Conservation (phyloP, 1,140 invertebrate genomes). For the Zaprionus vittiger region DNA sequence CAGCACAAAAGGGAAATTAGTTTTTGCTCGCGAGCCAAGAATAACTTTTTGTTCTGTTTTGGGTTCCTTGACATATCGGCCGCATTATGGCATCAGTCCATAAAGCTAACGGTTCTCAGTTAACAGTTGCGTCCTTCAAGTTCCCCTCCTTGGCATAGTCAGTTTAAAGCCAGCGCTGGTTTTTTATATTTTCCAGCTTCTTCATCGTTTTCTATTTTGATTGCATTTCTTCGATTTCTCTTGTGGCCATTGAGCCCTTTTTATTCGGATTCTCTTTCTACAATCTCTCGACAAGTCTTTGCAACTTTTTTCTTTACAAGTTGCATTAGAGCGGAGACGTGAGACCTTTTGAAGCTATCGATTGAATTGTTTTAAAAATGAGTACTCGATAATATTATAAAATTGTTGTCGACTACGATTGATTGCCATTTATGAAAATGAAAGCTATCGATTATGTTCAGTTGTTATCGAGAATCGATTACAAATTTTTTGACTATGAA, state of each 20-base stretch:
- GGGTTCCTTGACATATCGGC: conserved; percentile 1
- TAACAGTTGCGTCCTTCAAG: background rate
- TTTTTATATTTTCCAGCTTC: background rate
- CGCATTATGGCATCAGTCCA: conserved; percentile 8
- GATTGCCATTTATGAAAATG: no score
- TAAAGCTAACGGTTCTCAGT: background rate
- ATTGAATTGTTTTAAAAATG: background rate
- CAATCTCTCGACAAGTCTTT: background rate
- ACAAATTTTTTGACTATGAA: no score
- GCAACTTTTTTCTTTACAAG: background rate
- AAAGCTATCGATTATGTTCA: background rate
- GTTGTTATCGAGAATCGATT: background rate
- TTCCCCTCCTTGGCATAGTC: background rate
- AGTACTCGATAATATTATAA: background rate
- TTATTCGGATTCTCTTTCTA: background rate
- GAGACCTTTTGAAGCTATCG: background rate
- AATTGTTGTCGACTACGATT: no score
- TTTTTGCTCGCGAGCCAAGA: conserved; percentile 18
- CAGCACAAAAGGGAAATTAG: conserved; percentile 47
- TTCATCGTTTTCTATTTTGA: conserved; percentile 1
- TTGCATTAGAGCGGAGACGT: background rate
- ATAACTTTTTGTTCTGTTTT: conserved; percentile 1
- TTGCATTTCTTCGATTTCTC: conserved; percentile 11
- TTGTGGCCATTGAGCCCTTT: background rate
- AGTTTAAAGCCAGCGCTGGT: background rate